Evolutionary conservation across 1,140 invertebrate species (phyloP), one percentile per base, ranked within the genome.

Genomic region (Lutraria rhynchaena): DNA sequence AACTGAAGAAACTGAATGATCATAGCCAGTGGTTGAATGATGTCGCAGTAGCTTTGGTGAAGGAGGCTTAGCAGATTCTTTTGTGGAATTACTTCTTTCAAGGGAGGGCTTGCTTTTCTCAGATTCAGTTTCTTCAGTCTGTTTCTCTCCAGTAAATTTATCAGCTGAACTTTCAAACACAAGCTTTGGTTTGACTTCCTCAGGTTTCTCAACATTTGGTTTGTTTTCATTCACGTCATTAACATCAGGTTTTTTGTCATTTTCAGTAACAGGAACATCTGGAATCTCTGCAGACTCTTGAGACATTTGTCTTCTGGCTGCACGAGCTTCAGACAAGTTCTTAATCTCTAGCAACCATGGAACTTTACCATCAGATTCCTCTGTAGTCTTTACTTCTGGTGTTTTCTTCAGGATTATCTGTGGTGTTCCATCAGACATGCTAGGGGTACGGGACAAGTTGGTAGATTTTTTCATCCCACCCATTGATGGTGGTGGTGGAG

Each of bases 291-390:
- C n/a, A 35, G 70, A 37, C 41, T 77, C 58, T 29, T 78, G 70
- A 51, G 86, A 85, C 60, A 77, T 46, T 35, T 87, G 86, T 49
- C 86, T 71, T 19, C 82, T 75, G 15, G 75, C 27, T 41, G 82
- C 73, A 27, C 57, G 81, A 11, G 57, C 31, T 67, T 87, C 83
- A 37, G 86, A 81, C 46, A 70, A 46, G 31, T 70, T 83, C 37
- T 87, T 84, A 51, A 87, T 87, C 80, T 87, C 83, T 44, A 82
- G 63, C 31, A 87, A 44, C 74, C 74, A 78, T 51, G 82, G 82
- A 49, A 73, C 75, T 49, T 83, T 22, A 35, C 69, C 75, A 37
- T 83, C 67, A 58, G 29, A 27, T 33, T 44, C 11, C n/a, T 63
- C 63, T 22, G 49, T 55, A 61, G 61, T 51, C 44, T 78, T 65